Evolutionary conservation across 2,888 invertebrate genomes (phyloP).

Genomic region (Chesias legatella): DNA sequence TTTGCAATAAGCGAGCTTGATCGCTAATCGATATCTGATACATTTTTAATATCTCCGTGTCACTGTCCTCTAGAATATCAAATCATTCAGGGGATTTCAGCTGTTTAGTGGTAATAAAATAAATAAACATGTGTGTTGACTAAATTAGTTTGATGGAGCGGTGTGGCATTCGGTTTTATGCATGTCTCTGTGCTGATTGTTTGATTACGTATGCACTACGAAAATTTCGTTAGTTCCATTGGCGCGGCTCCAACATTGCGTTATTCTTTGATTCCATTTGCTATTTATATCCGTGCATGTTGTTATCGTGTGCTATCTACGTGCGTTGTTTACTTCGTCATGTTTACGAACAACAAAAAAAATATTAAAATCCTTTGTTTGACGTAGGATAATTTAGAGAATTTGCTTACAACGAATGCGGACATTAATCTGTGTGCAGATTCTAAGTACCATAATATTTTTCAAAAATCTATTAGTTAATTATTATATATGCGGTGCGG

Average conservation of each 20-base stretch:
- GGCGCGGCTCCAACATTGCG: slow-evolving; percentile 55
- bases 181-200: slow-evolving; percentile 18
- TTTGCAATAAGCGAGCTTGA: slow-evolving; percentile 19
- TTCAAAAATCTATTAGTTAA: background rate
- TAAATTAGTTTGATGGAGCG: slow-evolving; percentile 1
- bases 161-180: slow-evolving; percentile 7
- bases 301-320: slow-evolving; percentile 53
- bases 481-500: slow-evolving; percentile 28
- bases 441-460: too few relatives aligned
- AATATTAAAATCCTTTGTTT: slow-evolving; percentile 4
- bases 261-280: slow-evolving; percentile 55
- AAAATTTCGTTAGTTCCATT: slow-evolving; percentile 53
- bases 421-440: too few relatives aligned
- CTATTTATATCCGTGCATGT: slow-evolving; percentile 61
- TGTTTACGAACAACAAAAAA: slow-evolving; percentile 10
- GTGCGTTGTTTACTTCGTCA: slow-evolving; percentile 41
- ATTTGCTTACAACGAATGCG: background rate
- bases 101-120: background rate
- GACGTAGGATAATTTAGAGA: background rate
- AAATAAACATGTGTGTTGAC: background rate
- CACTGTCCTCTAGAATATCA: slow-evolving; percentile 24
- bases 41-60: slow-evolving; percentile 33
- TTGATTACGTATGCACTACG: slow-evolving; percentile 50
- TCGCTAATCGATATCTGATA: slow-evolving; percentile 37
- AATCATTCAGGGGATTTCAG: background rate